Conservation (phyloP, 1,140 invertebrate species). For the Dendroctonus ponderosae region DNA sequence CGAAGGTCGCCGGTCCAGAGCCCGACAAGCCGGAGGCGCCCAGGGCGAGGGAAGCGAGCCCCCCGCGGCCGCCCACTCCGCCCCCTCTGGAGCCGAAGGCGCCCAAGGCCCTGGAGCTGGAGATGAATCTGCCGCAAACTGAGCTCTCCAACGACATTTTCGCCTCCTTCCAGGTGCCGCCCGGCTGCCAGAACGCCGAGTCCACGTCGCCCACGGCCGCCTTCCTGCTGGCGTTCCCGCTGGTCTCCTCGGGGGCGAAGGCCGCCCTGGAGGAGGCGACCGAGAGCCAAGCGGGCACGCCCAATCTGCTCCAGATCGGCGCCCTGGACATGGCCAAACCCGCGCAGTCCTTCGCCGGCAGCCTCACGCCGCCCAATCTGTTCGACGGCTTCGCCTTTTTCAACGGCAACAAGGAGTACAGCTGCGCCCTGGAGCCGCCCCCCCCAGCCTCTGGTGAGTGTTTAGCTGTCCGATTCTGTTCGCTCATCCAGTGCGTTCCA, state of each 20-base stretch:
- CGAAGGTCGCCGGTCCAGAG: too few species aligned
- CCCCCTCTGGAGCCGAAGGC: too few species aligned
- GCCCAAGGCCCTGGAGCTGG: slow-evolving; percentile 10
- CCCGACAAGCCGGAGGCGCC: too few species aligned
- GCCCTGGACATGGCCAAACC: slow-evolving; percentile 57
- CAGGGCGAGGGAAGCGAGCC: too few species aligned
- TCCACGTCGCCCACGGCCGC: slow-evolving; percentile 75
- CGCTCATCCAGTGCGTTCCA: too few species aligned
- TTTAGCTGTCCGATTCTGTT: too few species aligned
- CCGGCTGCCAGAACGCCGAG: slow-evolving; percentile 62
- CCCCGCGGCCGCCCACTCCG: too few species aligned
- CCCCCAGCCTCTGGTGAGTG: too few species aligned
- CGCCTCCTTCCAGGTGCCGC: slow-evolving; percentile 63
- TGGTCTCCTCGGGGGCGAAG: slow-evolving; percentile 61
- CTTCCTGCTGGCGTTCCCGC: slow-evolving; percentile 71
- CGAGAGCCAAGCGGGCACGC: slow-evolving; percentile 56
- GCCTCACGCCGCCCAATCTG: slow-evolving; percentile 41
- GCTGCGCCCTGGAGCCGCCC: too few species aligned
- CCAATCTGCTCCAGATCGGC: slow-evolving; percentile 63
- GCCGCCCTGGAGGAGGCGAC: slow-evolving; percentile 59
- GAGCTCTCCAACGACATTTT: slow-evolving; percentile 73
- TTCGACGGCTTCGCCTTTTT: slow-evolving; percentile 48
- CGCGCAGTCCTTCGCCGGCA: slow-evolving; percentile 43
- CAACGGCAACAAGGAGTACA: slow-evolving; percentile 36
- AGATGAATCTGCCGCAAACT: slow-evolving; percentile 54